A percentile compares a stretch with the other conserved stretches of the same genome.
Evolutionary conservation across 2,797 vertebrate species (phyloP).

Genomic region (Sylvilagus floridanus): DNA sequence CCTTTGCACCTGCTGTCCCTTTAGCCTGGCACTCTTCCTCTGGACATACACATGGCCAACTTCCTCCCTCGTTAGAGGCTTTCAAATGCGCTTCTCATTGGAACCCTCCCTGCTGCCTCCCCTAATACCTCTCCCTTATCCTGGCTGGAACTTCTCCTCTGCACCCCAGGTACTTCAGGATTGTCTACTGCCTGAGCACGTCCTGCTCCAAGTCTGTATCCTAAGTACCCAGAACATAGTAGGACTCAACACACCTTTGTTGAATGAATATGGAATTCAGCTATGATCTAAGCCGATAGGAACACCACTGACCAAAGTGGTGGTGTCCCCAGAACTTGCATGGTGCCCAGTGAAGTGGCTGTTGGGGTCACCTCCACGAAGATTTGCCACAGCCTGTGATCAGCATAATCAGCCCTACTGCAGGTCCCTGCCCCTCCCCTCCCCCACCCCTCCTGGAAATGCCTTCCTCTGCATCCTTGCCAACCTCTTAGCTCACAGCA

Average conservation of each 20-base stretch:
- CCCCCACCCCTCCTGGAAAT: not conserved
- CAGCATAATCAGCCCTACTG: not conserved
- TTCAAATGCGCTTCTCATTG: not conserved
- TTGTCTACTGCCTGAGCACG: not conserved
- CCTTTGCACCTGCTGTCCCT: not conserved
- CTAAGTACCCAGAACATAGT: not conserved
- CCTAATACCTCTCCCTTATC: not conserved
- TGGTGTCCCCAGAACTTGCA: not conserved
- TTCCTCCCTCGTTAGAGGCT: not conserved
- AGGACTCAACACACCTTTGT: not conserved
- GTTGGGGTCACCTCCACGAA: not conserved
- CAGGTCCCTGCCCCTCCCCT: no score
- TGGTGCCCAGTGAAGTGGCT: not conserved
- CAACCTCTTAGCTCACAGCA: not conserved
- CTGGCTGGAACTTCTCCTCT: not conserved
- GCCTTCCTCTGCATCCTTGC: not conserved
- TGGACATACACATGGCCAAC: not conserved
- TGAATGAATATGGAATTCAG: not conserved
- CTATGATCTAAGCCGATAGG: not conserved
- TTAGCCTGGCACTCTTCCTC: not conserved
- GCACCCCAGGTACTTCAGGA: no score
- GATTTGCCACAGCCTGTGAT: not conserved
- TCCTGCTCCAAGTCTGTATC: not conserved
- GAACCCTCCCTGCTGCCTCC: not conserved
- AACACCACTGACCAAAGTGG: not conserved